A percentile compares a stretch with the other conserved stretches of the same genome.
These are phyloP conservation scores for Cacajao melanocephalus DNA, from an alignment of 2,797 vertebrate species.

Conservation along the genomic window DNA sequence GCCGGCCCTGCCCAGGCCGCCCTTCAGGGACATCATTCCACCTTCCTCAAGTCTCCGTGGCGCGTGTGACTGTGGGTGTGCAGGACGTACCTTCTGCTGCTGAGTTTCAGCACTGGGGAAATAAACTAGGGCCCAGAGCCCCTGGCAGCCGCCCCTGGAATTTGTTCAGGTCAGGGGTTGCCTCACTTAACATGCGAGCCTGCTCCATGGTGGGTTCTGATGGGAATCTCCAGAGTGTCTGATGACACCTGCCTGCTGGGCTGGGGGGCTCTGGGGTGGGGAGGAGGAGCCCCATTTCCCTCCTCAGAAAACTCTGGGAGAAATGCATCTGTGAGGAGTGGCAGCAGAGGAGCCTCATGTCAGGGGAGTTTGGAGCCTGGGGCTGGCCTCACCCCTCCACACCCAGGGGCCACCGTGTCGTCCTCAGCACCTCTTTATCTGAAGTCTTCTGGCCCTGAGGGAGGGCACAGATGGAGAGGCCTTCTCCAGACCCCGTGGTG, in stretches of 20 bases:
- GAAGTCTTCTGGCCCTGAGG: background rate
- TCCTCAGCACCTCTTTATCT: fast-evolving
- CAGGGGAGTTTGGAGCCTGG: fast-evolving
- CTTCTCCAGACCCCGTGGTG: fast-evolving
- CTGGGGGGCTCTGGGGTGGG: too few species aligned
- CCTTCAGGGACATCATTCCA: fast-evolving
- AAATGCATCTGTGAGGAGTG: background rate
- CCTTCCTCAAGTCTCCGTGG: fast-evolving
- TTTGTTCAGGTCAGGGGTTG: fast-evolving
- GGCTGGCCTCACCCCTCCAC: background rate
- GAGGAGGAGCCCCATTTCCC: background rate
- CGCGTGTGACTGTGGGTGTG: fast-evolving
- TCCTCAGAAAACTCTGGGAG: background rate
- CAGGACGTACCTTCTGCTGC: fast-evolving
- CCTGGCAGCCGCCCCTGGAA: background rate
- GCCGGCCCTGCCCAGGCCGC: background rate
- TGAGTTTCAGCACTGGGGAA: fast-evolving
- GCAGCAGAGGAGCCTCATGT: fast-evolving
- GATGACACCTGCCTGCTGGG: background rate
- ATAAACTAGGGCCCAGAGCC: background rate
- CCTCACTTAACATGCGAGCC: background rate
- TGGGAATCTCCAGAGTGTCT: too few species aligned
- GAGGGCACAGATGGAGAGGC: background rate
- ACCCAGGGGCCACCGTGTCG: fast-evolving
- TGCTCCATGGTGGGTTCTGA: background rate